phyloP scores from a whole-genome alignment of 1,140 invertebrate genomes.

The Aporrectodea caliginosa region DNA sequence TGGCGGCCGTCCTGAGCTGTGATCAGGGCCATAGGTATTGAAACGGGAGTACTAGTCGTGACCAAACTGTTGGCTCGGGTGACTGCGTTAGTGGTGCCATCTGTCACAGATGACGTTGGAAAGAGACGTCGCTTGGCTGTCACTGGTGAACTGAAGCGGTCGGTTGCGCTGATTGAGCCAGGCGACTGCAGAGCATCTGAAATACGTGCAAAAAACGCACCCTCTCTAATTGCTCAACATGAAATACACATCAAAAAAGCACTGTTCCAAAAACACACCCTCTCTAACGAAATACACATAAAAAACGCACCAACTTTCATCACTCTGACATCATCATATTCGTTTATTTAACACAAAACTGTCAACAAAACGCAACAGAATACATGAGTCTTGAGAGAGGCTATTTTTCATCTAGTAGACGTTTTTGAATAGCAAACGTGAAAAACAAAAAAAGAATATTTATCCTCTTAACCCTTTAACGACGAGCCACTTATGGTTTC shows the following conservation, averaged over 20 bases:
- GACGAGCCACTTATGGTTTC: no score
- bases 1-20: neutral
- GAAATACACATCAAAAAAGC: neutral
- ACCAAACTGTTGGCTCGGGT: constrained; percentile 19
- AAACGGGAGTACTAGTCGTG: constrained; percentile 30
- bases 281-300: no score
- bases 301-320: no score
- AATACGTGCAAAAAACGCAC: constrained; percentile 26
- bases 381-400: no score
- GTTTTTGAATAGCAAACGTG: no score
- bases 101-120: constrained; percentile 31
- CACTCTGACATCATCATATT: no score
- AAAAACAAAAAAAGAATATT: no score
- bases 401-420: no score
- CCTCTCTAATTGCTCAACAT: neutral
- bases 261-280: neutral
- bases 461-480: no score
- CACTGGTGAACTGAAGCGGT: constrained; percentile 54
- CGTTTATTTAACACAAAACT: no score
- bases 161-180: constrained; percentile 46
- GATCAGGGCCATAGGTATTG: constrained; percentile 5
- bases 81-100: constrained; percentile 15
- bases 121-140: constrained; percentile 54
- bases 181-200: constrained; percentile 50
- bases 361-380: no score